Evolutionary conservation across 2,888 invertebrate genomes (phyloP), one percentile per base, ranked within the genome.

Genomic region (Cataglyphis livida): DNA sequence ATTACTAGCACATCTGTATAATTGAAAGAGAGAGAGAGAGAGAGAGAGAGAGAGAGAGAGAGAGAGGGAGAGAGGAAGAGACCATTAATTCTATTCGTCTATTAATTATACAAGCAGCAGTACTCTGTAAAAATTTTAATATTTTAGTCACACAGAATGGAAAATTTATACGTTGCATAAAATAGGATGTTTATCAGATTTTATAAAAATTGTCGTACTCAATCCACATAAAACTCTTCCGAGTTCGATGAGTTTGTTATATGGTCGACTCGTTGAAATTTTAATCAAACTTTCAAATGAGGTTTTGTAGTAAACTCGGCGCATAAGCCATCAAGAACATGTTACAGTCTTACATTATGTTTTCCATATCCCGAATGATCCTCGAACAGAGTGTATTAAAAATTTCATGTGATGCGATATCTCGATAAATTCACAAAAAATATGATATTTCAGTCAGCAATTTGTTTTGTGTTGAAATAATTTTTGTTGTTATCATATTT

Each of bases 251-350:
- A 90, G 89, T 90, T 90, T 65, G 87, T 86, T 84, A 84, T 71
- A 85, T 32, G 75, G 79, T 64, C 82, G 84, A 84, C 57, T 57
- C 83, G 66, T 51, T 76, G 88, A 89, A 89, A 90, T 89, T 90
- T 90, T 90, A 90, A 90, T 90, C 89, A 90, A 90, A 90, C 90
- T 90, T 90, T 90, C 89, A 89, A 90, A 90, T 89, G 89, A 90
- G 85, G 61, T 90, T 90, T 76, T 71, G 88, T 82, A 83, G 54
- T 71, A 70, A 87, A 88, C 88, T 82, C 83, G 54, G 65, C 68
- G 64, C 86, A 89, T 84, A 86, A 89, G 89, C 87, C 82, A 86
- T 89, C 87, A 87, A 84, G 81, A 84, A 86, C 86, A 78, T 83
- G 83, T 90, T 86, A 85, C 89, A 70, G 83, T 84, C 70, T 76